These are phyloP conservation scores for Tanypteryx hageni DNA, from an alignment of 2,888 invertebrate genomes.

Conservation along the genomic window DNA sequence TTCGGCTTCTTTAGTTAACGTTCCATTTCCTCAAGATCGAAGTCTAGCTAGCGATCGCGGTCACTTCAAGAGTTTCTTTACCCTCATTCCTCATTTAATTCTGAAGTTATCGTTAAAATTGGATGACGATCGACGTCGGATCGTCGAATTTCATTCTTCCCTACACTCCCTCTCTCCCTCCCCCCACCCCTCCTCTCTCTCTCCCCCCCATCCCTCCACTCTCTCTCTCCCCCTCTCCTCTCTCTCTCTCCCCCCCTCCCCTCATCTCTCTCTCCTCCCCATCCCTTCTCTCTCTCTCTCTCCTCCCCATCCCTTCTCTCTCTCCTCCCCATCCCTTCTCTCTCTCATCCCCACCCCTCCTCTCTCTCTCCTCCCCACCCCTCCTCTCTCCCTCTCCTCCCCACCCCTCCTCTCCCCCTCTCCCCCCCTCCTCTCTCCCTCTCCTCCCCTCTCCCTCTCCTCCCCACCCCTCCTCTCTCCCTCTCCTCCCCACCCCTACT, in stretches of 20 bases:
- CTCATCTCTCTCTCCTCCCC: too few relatives aligned
- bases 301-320: not conserved
- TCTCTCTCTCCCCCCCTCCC: too few relatives aligned
- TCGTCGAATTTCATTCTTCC: too few relatives aligned
- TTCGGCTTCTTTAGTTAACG: too few relatives aligned
- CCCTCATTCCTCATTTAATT: too few relatives aligned
- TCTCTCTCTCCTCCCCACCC: not conserved
- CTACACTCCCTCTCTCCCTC: not conserved
- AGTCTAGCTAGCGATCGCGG: too few relatives aligned
- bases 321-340: not conserved
- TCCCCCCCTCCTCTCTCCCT: not conserved
- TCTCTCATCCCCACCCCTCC: too few relatives aligned
- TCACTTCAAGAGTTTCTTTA: too few relatives aligned
- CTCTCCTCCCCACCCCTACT: too few relatives aligned
- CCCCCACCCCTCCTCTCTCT: not conserved
- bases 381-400: not conserved
- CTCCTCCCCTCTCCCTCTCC: not conserved
- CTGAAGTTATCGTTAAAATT: too few relatives aligned
- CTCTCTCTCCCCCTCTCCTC: not conserved
- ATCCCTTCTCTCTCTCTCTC: not conserved
- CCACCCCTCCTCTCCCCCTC: not conserved
- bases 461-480: not conserved
- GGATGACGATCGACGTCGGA: not conserved
- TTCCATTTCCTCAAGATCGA: too few relatives aligned
- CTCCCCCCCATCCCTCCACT: not conserved